These are phyloP conservation scores for Lampris incognitus DNA, from an alignment of 2,113 vertebrate genomes.

Conservation along the genomic window DNA sequence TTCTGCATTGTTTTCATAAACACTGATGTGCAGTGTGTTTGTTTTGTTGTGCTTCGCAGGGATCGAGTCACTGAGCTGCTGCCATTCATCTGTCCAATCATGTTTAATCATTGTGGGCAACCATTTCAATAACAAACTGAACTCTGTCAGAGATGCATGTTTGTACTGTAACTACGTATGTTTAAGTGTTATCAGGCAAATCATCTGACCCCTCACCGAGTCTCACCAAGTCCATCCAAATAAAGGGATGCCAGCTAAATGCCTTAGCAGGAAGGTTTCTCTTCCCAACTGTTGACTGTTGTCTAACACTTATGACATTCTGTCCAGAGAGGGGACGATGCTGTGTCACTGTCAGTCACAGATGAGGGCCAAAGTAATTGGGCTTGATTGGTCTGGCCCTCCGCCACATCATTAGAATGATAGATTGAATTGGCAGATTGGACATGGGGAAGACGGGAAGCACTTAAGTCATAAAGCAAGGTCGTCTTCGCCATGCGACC, in stretches of 20 bases:
- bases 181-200: too few species aligned
- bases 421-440: conserved; percentile 88
- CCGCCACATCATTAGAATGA: conserved; percentile 91
- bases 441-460: conserved; percentile 81
- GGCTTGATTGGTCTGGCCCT: conserved; percentile 90
- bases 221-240: neutral
- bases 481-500: conserved; percentile 81
- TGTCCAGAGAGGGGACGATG: conserved; percentile 76
- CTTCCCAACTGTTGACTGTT: neutral
- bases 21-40: too few species aligned
- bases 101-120: too few species aligned
- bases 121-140: too few species aligned
- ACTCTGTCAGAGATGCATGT: too few species aligned
- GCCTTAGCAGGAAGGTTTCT: neutral
- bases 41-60: too few species aligned
- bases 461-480: conserved; percentile 84
- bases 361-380: conserved; percentile 91
- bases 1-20: too few species aligned
- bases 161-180: too few species aligned
- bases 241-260: neutral
- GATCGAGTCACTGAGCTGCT: too few species aligned
- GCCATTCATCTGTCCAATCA: too few species aligned
- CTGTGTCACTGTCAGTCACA: conserved; percentile 88
- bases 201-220: too few species aligned
- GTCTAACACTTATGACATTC: conserved; percentile 47